A percentile compares a stretch with the other conserved stretches of the same genome.
phyloP scores from a whole-genome alignment of 35 echinoderm and acorn worm genomes.

The Chiridota heheva region DNA sequence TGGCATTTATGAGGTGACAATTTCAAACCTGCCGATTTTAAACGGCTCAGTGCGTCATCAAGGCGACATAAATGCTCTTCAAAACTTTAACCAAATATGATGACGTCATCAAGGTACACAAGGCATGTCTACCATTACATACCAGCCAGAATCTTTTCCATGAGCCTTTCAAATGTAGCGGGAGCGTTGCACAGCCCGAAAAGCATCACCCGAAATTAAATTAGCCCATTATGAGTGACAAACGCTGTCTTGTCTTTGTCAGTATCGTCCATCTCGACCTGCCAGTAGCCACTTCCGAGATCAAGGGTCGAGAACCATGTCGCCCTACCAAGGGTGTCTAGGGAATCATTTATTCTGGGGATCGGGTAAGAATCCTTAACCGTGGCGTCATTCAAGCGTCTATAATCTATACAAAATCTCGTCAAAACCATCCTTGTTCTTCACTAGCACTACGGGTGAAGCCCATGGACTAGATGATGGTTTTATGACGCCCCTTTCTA shows the following conservation, averaged over 20 bases:
- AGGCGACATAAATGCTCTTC: neutral
- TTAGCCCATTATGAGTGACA: too few relatives aligned
- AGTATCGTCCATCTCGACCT: too few relatives aligned
- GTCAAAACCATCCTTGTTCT: slow-evolving; percentile 6
- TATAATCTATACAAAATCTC: slow-evolving; percentile 4
- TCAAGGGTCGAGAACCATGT: too few relatives aligned
- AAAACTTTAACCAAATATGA: slow-evolving; percentile 13
- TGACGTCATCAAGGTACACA: slow-evolving; percentile 34
- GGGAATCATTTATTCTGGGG: too few relatives aligned
- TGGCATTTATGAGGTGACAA: neutral
- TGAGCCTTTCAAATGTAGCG: slow-evolving; percentile 2
- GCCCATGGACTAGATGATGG: too few relatives aligned
- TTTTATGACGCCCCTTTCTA: slow-evolving; percentile 4
- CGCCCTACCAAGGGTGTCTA: too few relatives aligned
- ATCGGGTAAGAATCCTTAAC: too few relatives aligned
- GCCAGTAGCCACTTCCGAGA: too few relatives aligned
- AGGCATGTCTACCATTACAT: slow-evolving; percentile 17
- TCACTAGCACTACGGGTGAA: slow-evolving; percentile 14
- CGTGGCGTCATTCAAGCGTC: neutral
- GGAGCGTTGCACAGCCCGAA: too few relatives aligned
- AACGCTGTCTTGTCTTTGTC: too few relatives aligned
- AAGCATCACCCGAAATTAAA: too few relatives aligned
- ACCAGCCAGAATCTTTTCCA: slow-evolving; percentile 3
- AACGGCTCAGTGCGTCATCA: neutral
- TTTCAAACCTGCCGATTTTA: slow-evolving; percentile 19